Evolutionary conservation across 2,888 invertebrate genomes (phyloP).

Genomic region (Stenolophus ochropezus): DNA sequence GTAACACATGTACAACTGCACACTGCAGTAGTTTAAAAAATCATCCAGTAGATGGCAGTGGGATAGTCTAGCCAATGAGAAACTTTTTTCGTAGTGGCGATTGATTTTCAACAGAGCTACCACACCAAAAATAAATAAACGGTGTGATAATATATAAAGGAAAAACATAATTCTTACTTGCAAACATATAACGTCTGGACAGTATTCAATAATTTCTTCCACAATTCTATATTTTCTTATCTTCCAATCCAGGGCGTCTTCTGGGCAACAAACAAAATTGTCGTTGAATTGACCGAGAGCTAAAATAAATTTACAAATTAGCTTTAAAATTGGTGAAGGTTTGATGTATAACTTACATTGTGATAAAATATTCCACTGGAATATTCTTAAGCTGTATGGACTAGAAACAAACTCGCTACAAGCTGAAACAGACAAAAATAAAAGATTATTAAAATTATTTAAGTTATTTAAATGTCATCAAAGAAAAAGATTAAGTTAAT

Average conservation of each 20-base stretch:
- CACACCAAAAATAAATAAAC: too few relatives aligned
- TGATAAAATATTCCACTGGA: slow-evolving; percentile 84
- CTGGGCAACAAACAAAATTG: slow-evolving; percentile 82
- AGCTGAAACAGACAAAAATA: slow-evolving; percentile 72
- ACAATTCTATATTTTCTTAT: slow-evolving; percentile 80
- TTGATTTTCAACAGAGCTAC: too few relatives aligned
- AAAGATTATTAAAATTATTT: too few relatives aligned
- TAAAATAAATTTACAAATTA: slow-evolving; percentile 68
- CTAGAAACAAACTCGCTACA: slow-evolving; percentile 73
- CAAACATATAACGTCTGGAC: slow-evolving; percentile 83
- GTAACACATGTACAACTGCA: too few relatives aligned
- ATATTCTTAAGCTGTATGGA: slow-evolving; percentile 75
- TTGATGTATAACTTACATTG: slow-evolving; percentile 75
- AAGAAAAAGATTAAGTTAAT: too few relatives aligned
- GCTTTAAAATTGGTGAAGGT: neutral
- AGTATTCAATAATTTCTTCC: slow-evolving; percentile 81
- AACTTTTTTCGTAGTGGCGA: too few relatives aligned
- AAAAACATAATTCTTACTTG: slow-evolving; percentile 74
- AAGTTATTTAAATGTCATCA: too few relatives aligned
- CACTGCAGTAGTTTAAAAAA: too few relatives aligned
- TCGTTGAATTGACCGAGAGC: slow-evolving; percentile 83
- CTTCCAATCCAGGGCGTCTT: slow-evolving; percentile 82
- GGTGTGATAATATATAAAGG: neutral
- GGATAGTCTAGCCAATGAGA: too few relatives aligned
- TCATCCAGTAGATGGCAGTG: too few relatives aligned